phyloP scores from a whole-genome alignment of 2,888 invertebrate species.

The Zaprionus lineosus region DNA sequence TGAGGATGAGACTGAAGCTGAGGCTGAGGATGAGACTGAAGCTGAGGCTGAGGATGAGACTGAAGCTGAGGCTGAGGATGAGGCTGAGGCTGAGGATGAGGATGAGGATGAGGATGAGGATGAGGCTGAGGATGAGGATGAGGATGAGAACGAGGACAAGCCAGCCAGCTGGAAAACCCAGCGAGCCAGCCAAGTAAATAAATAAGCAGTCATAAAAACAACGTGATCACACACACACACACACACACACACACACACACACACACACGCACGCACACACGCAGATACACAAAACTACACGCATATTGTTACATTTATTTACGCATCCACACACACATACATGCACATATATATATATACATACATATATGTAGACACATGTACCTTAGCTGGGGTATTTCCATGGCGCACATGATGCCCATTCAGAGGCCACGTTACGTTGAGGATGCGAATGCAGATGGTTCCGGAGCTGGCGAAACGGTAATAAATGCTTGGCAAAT shows the following conservation, averaged over 20 bases:
- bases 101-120: not conserved
- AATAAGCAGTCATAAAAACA: slow-evolving; percentile 77
- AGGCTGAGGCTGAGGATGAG: slow-evolving; percentile 8
- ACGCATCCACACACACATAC: slow-evolving; percentile 6
- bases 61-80: slow-evolving; percentile 21
- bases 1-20: not conserved
- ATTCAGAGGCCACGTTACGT: slow-evolving; percentile 28
- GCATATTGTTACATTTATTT: slow-evolving; percentile 15
- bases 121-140: slow-evolving; percentile 1
- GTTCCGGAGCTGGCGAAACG: slow-evolving; percentile 34
- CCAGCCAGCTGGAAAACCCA: slow-evolving; percentile 74
- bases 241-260: slow-evolving; percentile 2
- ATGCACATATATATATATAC: slow-evolving; percentile 3
- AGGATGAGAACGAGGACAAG: slow-evolving; percentile 38
- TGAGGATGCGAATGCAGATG: slow-evolving; percentile 22
- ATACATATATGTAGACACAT: slow-evolving; percentile 15
- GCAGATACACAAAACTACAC: not conserved
- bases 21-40: slow-evolving; percentile 8
- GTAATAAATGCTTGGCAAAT: slow-evolving; percentile 69
- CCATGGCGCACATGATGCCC: slow-evolving; percentile 59
- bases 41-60: slow-evolving; percentile 40
- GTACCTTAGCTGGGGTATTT: slow-evolving; percentile 56
- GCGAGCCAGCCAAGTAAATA: slow-evolving; percentile 70
- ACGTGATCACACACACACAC: slow-evolving; percentile 18
- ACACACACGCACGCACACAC: slow-evolving; percentile 1